These are phyloP conservation scores for Gymnobelideus leadbeateri DNA, from an alignment of 2,113 vertebrate genomes.

Conservation along the genomic window DNA sequence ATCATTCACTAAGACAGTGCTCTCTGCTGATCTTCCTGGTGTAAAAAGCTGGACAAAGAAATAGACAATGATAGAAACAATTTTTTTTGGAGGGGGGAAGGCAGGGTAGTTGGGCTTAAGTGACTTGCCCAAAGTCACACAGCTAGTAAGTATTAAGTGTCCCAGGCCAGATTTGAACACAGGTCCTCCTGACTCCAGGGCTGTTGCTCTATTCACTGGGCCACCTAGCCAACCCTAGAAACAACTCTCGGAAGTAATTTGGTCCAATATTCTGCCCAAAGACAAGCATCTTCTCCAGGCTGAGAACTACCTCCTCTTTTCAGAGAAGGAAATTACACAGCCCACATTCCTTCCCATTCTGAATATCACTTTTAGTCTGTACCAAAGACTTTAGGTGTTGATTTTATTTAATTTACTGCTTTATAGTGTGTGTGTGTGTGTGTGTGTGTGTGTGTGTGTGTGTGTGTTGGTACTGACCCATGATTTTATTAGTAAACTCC, in stretches of 20 bases:
- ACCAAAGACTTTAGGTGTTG: background rate
- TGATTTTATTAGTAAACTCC: background rate
- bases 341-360: background rate
- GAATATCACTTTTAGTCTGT: background rate
- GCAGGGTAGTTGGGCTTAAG: no score
- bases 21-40: background rate
- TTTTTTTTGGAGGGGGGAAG: background rate
- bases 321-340: slow-evolving; percentile 17
- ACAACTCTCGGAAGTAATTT: background rate
- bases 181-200: no score
- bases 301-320: background rate
- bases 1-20: background rate
- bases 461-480: background rate
- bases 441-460: background rate
- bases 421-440: background rate
- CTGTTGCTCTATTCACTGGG: no score
- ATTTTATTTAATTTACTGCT: slow-evolving; percentile 41
- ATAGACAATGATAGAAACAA: background rate
- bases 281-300: background rate
- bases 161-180: no score
- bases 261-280: background rate
- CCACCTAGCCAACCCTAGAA: background rate
- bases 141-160: no score
- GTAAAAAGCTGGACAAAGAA: slow-evolving; percentile 1
- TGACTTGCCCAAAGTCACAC: background rate